These are phyloP conservation scores for Antheraea yamamai DNA, from an alignment of 2,888 invertebrate species.

Conservation along the genomic window DNA sequence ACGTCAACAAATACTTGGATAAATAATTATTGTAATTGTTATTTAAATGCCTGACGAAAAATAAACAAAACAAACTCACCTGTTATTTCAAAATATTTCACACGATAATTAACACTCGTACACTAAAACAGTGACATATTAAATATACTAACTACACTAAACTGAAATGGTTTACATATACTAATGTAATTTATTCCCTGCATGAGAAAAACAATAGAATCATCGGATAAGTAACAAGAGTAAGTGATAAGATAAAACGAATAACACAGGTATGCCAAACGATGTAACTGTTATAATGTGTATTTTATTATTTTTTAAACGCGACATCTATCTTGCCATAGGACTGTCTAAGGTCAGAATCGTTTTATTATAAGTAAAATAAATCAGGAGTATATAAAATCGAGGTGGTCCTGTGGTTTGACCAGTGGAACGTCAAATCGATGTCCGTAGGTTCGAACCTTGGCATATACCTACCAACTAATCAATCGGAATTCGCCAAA, in stretches of 20 bases:
- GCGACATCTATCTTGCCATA: background rate
- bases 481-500: too few species aligned
- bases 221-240: conserved; percentile 9
- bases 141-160: conserved; percentile 6
- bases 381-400: too few species aligned
- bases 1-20: background rate
- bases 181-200: conserved; percentile 13
- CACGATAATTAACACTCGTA: background rate
- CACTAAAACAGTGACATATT: background rate
- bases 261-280: background rate
- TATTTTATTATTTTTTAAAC: background rate
- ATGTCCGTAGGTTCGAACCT: too few species aligned
- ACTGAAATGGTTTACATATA: conserved; percentile 9
- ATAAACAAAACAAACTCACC: conserved; percentile 4
- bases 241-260: conserved; percentile 8
- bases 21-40: background rate
- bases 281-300: background rate
- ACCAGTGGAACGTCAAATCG: too few species aligned
- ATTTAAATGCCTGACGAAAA: background rate
- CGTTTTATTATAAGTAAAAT: background rate
- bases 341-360: background rate
- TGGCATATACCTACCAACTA: too few species aligned
- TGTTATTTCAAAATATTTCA: background rate
- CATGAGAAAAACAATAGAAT: conserved; percentile 12
- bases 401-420: too few species aligned